phyloP scores from a whole-genome alignment of 2,113 vertebrate species.

The Sorex fumeus region DNA sequence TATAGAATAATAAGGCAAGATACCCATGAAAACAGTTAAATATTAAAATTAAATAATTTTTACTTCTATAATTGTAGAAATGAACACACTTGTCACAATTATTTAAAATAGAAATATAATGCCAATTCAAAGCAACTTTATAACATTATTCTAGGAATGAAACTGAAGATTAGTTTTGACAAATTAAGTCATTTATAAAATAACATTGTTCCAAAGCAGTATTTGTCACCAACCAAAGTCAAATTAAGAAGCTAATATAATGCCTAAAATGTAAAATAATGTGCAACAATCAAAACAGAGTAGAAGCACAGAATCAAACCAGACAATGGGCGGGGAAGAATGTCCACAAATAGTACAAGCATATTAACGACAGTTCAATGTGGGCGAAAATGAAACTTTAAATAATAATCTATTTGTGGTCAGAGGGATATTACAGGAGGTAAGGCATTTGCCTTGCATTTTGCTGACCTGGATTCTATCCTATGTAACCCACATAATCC shows the following conservation, averaged over 20 bases:
- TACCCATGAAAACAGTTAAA: slow-evolving; percentile 21
- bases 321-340: not conserved
- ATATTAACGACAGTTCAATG: not conserved
- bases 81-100: not conserved
- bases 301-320: slow-evolving; percentile 20
- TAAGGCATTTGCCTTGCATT: not conserved
- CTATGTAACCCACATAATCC: no score
- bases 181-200: slow-evolving; percentile 62
- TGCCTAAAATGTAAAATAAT: not conserved
- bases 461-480: no score
- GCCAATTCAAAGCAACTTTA: slow-evolving; percentile 7
- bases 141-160: slow-evolving; percentile 18
- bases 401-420: not conserved
- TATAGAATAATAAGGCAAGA: not conserved
- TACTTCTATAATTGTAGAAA: not conserved
- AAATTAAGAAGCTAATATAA: slow-evolving; percentile 50
- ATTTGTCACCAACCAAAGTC: slow-evolving; percentile 27
- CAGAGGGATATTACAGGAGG: not conserved
- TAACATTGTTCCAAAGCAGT: not conserved
- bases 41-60: slow-evolving; percentile 33
- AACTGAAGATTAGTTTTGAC: slow-evolving; percentile 45
- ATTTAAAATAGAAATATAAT: slow-evolving; percentile 19
- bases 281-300: not conserved
- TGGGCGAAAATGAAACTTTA: not conserved
- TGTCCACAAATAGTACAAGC: not conserved